Conservation (phyloP, 30 jellyfish, hydroid and myxozoan genomes). For the Mastigias papua region DNA sequence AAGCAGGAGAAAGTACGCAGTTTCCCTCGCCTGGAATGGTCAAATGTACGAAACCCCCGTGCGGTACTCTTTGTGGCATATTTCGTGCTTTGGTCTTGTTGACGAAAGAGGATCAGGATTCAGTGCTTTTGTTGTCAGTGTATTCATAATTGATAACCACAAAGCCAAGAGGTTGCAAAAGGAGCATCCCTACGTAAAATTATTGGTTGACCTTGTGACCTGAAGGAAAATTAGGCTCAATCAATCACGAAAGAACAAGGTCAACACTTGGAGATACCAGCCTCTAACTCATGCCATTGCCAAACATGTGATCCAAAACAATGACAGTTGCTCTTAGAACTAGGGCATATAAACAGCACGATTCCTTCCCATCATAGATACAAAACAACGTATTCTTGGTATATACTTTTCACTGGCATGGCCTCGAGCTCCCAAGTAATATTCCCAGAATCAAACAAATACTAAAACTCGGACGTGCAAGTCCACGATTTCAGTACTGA, state of each 20-base stretch:
- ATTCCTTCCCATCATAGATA: too few species aligned
- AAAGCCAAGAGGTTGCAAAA: constrained; percentile 57
- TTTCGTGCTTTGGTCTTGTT: constrained; percentile 56
- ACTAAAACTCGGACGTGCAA: too few species aligned
- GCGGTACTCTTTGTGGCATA: constrained; percentile 22
- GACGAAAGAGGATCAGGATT: constrained; percentile 48
- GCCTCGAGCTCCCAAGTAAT: too few species aligned
- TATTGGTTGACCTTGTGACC: constrained; percentile 62
- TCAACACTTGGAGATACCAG: background rate
- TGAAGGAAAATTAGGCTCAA: background rate
- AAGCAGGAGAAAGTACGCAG: background rate
- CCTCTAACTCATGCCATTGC: background rate
- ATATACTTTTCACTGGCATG: too few species aligned
- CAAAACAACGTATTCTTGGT: too few species aligned
- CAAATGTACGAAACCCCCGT: constrained; percentile 33
- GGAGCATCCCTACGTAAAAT: constrained; percentile 43
- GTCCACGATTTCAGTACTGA: too few species aligned
- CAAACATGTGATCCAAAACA: background rate
- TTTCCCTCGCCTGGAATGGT: background rate
- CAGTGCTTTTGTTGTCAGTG: constrained; percentile 45
- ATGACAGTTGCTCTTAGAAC: too few species aligned
- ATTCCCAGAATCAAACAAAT: too few species aligned
- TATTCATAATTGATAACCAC: constrained; percentile 49
- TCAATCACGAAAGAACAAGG: constrained; percentile 36
- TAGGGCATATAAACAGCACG: too few species aligned